Conservation (phyloP, 2,113 vertebrate species). For the Lota lota region DNA sequence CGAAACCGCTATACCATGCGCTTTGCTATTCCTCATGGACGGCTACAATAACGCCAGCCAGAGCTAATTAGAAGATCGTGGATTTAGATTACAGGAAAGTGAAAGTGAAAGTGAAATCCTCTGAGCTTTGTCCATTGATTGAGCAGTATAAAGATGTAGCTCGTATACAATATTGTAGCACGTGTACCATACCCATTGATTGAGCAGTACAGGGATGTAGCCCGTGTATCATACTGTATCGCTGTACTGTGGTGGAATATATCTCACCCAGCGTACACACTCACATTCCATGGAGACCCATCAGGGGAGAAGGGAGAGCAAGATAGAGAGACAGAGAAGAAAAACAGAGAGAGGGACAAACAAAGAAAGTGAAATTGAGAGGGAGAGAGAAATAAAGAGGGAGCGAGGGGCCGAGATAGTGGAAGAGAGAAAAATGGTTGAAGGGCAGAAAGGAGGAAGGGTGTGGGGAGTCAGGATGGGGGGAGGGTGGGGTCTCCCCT, state of each 20-base stretch:
- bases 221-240: too few relatives aligned
- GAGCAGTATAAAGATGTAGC: background rate
- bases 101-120: background rate
- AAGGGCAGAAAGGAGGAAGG: background rate
- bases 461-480: background rate
- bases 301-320: background rate
- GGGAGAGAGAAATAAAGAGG: conserved; percentile 2
- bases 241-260: too few relatives aligned
- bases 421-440: background rate
- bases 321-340: background rate
- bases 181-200: background rate
- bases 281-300: background rate
- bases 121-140: background rate
- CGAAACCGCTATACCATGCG: too few relatives aligned
- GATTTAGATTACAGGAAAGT: background rate
- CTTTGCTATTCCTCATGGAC: too few relatives aligned
- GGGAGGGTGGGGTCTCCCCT: conserved; percentile 16
- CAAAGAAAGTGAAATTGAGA: background rate
- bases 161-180: background rate
- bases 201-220: background rate
- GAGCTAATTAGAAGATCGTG: conserved; percentile 23
- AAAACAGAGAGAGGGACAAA: background rate
- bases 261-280: background rate
- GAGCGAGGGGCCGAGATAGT: background rate
- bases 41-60: conserved; percentile 19